Evolutionary conservation across 2,888 invertebrate species (phyloP).

Genomic region (Venusia cambrica): DNA sequence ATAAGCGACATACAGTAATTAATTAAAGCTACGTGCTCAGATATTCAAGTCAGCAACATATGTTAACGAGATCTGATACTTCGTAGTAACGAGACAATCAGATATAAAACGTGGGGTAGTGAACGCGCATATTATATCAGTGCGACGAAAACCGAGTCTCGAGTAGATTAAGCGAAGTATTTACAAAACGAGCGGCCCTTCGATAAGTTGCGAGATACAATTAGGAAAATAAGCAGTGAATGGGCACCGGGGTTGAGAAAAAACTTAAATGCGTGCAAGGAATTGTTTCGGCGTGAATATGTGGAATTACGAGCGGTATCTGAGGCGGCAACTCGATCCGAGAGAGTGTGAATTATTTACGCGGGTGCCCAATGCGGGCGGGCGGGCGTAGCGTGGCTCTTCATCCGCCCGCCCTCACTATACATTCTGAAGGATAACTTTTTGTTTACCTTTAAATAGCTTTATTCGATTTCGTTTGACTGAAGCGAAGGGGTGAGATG

Average conservation of each 20-base stretch:
- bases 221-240: slow-evolving; percentile 67
- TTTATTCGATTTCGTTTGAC: slow-evolving; percentile 43
- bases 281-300: slow-evolving; percentile 62
- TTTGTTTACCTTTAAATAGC: slow-evolving; percentile 49
- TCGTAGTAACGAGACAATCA: slow-evolving; percentile 43
- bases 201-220: slow-evolving; percentile 64
- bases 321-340: slow-evolving; percentile 54
- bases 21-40: slow-evolving; percentile 54
- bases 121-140: slow-evolving; percentile 54
- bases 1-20: slow-evolving; percentile 62
- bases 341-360: slow-evolving; percentile 64
- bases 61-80: slow-evolving; percentile 58
- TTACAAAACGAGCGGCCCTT: slow-evolving; percentile 50
- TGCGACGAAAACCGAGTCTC: slow-evolving; percentile 46
- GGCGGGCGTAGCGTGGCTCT: slow-evolving; percentile 30
- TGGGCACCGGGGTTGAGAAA: slow-evolving; percentile 52
- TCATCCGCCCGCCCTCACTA: slow-evolving; percentile 33
- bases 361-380: slow-evolving; percentile 51
- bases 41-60: slow-evolving; percentile 55
- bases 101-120: slow-evolving; percentile 43
- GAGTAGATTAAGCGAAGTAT: slow-evolving; percentile 66
- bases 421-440: slow-evolving; percentile 47
- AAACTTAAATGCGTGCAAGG: slow-evolving; percentile 68
- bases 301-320: slow-evolving; percentile 64
- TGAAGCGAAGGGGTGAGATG: slow-evolving; percentile 29